A percentile compares a stretch with the other conserved stretches of the same genome.
These are phyloP conservation scores for Lepidurus apus DNA, from an alignment of 1,140 invertebrate genomes.

Conservation along the genomic window DNA sequence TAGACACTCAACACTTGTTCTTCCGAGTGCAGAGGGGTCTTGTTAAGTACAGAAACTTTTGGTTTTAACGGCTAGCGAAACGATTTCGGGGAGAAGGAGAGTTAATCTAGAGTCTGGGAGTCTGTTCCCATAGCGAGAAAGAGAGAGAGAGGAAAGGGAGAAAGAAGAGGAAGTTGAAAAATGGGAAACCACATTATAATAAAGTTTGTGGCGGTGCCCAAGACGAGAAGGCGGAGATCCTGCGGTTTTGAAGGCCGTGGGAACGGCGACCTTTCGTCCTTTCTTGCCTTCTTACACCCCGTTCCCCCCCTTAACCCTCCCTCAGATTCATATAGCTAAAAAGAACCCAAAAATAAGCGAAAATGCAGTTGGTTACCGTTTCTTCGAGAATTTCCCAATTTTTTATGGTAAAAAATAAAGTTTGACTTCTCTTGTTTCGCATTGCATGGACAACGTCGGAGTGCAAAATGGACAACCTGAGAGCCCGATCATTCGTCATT, in stretches of 20 bases:
- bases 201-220: constrained; percentile 15
- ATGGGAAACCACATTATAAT: constrained; percentile 33
- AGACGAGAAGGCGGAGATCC: constrained; percentile 20
- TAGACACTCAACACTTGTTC: constrained; percentile 3
- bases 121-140: constrained; percentile 28
- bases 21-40: not conserved
- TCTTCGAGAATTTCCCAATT: not conserved
- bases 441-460: not conserved
- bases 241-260: constrained; percentile 17
- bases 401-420: not conserved
- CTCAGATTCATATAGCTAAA: not conserved
- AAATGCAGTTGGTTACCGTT: not conserved
- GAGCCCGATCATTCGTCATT: not conserved
- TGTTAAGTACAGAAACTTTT: constrained; percentile 15
- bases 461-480: not conserved
- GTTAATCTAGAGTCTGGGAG: constrained; percentile 36
- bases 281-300: constrained; percentile 7
- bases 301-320: not conserved
- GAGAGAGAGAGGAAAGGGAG: constrained; percentile 30
- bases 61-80: constrained; percentile 14
- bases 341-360: not conserved
- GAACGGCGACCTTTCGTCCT: constrained; percentile 7
- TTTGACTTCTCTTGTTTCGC: not conserved
- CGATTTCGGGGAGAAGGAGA: constrained; percentile 35
- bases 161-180: constrained; percentile 31